Percentiles rank a stretch among this genome's conserved stretches.
These are phyloP conservation scores for Amphipyra tragopoginis DNA, from an alignment of 2,888 invertebrate species.

Conservation along the genomic window DNA sequence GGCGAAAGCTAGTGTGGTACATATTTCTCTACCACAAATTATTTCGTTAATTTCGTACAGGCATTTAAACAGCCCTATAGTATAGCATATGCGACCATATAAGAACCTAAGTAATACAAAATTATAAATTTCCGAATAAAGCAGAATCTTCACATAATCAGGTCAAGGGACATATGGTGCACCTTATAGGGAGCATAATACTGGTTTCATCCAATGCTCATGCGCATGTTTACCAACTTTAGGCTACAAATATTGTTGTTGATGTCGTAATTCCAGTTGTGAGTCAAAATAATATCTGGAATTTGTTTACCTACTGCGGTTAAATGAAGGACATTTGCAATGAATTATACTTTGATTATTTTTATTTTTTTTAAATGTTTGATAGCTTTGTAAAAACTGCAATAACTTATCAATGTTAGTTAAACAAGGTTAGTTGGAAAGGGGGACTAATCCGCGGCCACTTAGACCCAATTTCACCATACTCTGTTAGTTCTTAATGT, in stretches of 20 bases:
- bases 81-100: no score
- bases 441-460: no score
- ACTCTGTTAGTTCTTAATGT: no score
- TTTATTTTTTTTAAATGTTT: not conserved
- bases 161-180: conserved; percentile 63
- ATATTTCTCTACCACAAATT: not conserved
- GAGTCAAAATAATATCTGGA: conserved; percentile 48
- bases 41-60: not conserved
- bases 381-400: no score
- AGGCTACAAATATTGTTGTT: conserved; percentile 18
- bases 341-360: not conserved
- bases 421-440: no score
- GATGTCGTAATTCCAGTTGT: conserved; percentile 44
- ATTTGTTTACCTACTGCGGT: conserved; percentile 13
- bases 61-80: not conserved
- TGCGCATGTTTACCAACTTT: conserved; percentile 42
- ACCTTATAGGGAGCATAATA: conserved; percentile 53
- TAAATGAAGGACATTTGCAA: not conserved
- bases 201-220: conserved; percentile 48
- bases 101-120: no score
- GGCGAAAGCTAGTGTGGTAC: no score
- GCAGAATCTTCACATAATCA: conserved; percentile 11
- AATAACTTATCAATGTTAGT: no score
- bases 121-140: conserved; percentile 8
- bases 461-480: no score